These are phyloP conservation scores for Drosophila tropicalis DNA, from an alignment of 1,140 invertebrate genomes.

Conservation along the genomic window DNA sequence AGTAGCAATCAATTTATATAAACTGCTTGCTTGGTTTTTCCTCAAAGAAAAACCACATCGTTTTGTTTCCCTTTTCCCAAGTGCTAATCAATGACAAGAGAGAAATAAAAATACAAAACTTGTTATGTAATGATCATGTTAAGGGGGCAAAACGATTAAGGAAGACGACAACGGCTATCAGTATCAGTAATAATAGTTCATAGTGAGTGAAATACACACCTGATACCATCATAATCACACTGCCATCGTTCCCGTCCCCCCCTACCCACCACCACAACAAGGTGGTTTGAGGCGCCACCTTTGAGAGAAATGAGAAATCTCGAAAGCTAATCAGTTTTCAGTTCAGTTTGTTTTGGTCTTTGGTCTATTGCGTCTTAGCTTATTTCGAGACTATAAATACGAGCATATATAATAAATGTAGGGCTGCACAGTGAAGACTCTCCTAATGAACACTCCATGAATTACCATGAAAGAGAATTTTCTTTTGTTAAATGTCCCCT, in stretches of 20 bases:
- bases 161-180: constrained; percentile 27
- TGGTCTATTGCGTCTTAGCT: constrained; percentile 45
- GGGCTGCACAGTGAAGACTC: not conserved
- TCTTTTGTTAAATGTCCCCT: too few relatives aligned
- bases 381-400: constrained; percentile 15
- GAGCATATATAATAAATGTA: constrained; percentile 20
- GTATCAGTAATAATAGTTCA: constrained; percentile 20
- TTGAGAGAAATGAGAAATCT: constrained; percentile 45
- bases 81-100: constrained; percentile 68
- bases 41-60: not conserved
- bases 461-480: too few relatives aligned
- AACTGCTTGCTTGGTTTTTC: not conserved
- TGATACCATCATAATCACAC: constrained; percentile 28
- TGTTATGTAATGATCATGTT: constrained; percentile 37
- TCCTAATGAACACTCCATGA: too few relatives aligned
- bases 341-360: constrained; percentile 5
- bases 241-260: too few relatives aligned
- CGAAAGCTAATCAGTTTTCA: constrained; percentile 40
- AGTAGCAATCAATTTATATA: constrained; percentile 1
- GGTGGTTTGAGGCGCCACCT: constrained; percentile 24
- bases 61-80: constrained; percentile 22
- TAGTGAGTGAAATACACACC: constrained; percentile 30
- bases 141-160: constrained; percentile 9
- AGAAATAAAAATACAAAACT: constrained; percentile 18
- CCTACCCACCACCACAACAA: too few relatives aligned